These are phyloP conservation scores for Eriosoma lanigerum DNA, from an alignment of 1,140 invertebrate species.

Conservation along the genomic window DNA sequence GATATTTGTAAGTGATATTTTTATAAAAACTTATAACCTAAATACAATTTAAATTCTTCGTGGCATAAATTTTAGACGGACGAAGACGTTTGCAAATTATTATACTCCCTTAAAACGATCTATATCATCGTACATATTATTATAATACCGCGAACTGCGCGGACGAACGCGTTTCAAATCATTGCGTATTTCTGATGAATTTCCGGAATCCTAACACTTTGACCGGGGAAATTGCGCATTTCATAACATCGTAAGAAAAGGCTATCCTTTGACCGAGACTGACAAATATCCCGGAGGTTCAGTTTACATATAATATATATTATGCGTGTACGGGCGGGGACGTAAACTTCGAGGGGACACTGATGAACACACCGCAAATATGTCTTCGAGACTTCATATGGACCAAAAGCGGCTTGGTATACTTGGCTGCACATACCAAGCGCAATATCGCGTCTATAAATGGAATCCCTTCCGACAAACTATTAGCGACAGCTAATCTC, in stretches of 20 bases:
- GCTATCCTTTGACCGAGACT: slow-evolving; percentile 25
- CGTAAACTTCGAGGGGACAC: neutral
- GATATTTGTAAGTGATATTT: too few relatives aligned
- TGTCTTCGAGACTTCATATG: slow-evolving; percentile 5
- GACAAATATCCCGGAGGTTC: neutral
- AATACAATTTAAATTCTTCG: too few relatives aligned
- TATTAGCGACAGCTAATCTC: slow-evolving; percentile 39
- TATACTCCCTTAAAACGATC: too few relatives aligned
- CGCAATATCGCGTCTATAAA: neutral
- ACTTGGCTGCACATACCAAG: slow-evolving; percentile 15
- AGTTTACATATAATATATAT: too few relatives aligned
- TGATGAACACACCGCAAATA: slow-evolving; percentile 47
- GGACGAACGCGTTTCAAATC: neutral
- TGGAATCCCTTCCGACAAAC: slow-evolving; percentile 16
- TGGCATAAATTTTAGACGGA: too few relatives aligned
- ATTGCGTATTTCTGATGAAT: neutral
- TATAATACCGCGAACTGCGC: too few relatives aligned
- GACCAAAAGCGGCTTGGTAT: slow-evolving; percentile 20
- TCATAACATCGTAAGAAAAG: slow-evolving; percentile 15
- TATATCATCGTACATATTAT: too few relatives aligned
- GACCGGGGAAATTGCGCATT: neutral
- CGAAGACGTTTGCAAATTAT: too few relatives aligned
- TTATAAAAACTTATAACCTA: too few relatives aligned
- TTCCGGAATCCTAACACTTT: slow-evolving; percentile 36
- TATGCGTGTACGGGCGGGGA: neutral